Evolutionary conservation across 2,888 invertebrate species (phyloP).

Genomic region (Philaethria dido): DNA sequence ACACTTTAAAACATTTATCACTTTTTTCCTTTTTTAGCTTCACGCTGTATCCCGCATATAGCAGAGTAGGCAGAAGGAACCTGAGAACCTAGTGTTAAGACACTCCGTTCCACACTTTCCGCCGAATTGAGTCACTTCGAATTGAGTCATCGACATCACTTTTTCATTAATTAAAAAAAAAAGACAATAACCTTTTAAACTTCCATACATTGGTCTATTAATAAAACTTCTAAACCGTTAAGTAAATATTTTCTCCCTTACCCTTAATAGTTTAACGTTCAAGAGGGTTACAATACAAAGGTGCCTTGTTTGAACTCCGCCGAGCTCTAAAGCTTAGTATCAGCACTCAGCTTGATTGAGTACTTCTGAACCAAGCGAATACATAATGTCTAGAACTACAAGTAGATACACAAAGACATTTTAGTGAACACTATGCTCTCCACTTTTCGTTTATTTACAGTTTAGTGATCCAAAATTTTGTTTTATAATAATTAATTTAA

Average conservation of each 20-base stretch:
- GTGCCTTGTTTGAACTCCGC: conserved; percentile 27
- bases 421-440: background rate
- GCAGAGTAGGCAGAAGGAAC: too few species aligned
- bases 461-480: too few species aligned
- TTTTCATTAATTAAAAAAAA: background rate
- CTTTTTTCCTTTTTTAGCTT: too few species aligned
- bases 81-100: too few species aligned
- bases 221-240: background rate
- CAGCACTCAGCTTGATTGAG: conserved; percentile 28
- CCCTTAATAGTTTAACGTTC: conserved; percentile 23
- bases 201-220: background rate
- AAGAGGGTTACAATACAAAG: conserved; percentile 28
- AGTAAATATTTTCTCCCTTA: conserved; percentile 14
- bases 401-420: background rate
- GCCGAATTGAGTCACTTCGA: too few species aligned
- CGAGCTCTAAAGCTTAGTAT: conserved; percentile 20
- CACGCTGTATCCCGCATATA: too few species aligned
- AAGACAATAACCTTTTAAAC: background rate
- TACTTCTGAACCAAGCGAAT: conserved; percentile 16
- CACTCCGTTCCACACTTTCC: too few species aligned
- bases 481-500: too few species aligned
- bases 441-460: background rate
- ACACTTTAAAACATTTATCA: too few species aligned
- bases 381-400: conserved; percentile 6
- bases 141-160: too few species aligned